Percentiles rank a stretch among this genome's conserved stretches.
Conservation (phyloP, 2,888 invertebrate genomes). For the Beris morrisii region DNA sequence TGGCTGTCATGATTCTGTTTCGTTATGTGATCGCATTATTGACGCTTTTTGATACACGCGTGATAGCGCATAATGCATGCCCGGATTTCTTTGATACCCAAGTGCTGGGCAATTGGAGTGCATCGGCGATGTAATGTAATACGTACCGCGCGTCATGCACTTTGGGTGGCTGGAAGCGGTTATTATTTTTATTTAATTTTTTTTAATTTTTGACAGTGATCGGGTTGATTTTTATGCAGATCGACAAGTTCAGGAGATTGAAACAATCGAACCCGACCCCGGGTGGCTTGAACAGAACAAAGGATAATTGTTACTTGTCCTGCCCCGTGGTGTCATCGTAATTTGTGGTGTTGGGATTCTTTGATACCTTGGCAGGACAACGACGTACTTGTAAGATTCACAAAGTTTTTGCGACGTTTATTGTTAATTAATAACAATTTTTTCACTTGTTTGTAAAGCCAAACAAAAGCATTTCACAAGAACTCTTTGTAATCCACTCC, state of each 20-base stretch:
- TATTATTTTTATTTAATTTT: too few species aligned
- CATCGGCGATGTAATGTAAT: neutral
- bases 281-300: neutral
- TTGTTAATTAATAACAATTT: too few species aligned
- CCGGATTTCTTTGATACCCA: conserved; percentile 4
- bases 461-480: too few species aligned
- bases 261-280: too few species aligned
- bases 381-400: neutral
- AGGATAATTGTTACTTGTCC: neutral
- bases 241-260: too few species aligned
- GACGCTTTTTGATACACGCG: conserved; percentile 9
- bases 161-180: conserved; percentile 7
- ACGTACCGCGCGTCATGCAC: neutral
- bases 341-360: neutral
- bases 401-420: too few species aligned
- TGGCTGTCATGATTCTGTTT: conserved; percentile 22
- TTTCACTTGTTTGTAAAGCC: too few species aligned
- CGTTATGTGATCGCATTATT: conserved; percentile 4
- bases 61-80: conserved; percentile 14
- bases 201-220: too few species aligned
- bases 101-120: conserved; percentile 10
- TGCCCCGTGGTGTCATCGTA: neutral
- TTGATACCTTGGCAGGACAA: neutral
- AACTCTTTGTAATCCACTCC: too few species aligned
- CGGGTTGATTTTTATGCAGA: too few species aligned